These are phyloP conservation scores for Myotis pilosus DNA, from an alignment of 2,797 vertebrate genomes.

Conservation along the genomic window DNA sequence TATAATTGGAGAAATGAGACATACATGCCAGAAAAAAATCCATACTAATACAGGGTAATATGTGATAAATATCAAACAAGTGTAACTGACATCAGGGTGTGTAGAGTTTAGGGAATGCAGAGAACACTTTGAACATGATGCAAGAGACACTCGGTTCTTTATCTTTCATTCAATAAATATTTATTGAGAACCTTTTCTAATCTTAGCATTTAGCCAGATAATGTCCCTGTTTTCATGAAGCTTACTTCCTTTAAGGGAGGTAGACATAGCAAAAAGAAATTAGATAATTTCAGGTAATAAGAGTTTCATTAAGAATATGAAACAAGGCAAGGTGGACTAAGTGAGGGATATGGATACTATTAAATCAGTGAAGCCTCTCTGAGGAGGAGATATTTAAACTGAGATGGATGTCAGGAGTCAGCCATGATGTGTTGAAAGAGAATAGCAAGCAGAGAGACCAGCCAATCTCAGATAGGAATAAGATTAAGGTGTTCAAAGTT, in stretches of 20 bases:
- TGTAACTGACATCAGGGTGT: background rate
- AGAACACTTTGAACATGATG: background rate
- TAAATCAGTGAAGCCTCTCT: background rate
- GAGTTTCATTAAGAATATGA: background rate
- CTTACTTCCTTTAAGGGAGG: background rate
- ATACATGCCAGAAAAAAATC: background rate
- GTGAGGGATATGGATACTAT: background rate
- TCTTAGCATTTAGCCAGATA: background rate
- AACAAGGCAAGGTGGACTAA: background rate
- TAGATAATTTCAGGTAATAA: background rate
- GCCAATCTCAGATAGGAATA: background rate
- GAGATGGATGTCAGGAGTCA: background rate
- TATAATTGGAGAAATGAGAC: background rate
- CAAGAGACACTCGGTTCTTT: background rate
- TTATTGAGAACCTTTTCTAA: background rate
- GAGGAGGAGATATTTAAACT: background rate
- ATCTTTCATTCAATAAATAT: background rate
- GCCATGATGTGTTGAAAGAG: background rate
- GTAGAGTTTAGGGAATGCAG: background rate
- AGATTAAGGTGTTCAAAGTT: background rate
- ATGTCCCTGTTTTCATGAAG: background rate
- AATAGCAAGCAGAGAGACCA: background rate
- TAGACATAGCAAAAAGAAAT: background rate
- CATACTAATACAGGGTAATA: background rate
- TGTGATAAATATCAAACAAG: background rate